Evolutionary conservation across 2,888 invertebrate species (phyloP).

Genomic region (Hypena proboscidalis): DNA sequence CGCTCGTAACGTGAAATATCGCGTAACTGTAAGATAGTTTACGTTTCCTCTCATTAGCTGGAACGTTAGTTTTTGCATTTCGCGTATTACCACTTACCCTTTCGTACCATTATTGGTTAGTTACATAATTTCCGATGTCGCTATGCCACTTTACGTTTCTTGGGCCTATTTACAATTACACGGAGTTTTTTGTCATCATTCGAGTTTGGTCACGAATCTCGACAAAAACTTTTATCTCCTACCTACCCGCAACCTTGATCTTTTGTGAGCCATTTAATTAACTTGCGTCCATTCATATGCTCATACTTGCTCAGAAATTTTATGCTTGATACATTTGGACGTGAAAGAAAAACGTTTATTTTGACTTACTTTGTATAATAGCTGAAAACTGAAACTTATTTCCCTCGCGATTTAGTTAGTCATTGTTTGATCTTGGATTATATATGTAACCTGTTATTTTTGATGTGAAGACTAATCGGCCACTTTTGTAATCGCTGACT

Average conservation of each 20-base stretch:
- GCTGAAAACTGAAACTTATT: too few relatives aligned
- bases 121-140: constrained; percentile 29
- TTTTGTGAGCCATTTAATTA: constrained; percentile 78
- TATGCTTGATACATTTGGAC: constrained; percentile 43
- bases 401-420: too few relatives aligned
- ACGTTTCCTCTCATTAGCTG: background rate
- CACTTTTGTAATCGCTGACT: too few relatives aligned
- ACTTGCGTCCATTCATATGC: constrained; percentile 57
- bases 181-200: constrained; percentile 73
- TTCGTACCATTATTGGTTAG: constrained; percentile 24
- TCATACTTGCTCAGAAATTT: constrained; percentile 38
- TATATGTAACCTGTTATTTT: too few relatives aligned
- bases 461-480: too few relatives aligned
- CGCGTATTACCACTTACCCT: constrained; percentile 38
- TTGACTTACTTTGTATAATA: too few relatives aligned
- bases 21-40: background rate
- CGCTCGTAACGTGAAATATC: too few relatives aligned
- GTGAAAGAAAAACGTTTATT: constrained; percentile 34
- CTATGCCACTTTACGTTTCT: constrained; percentile 51
- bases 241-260: constrained; percentile 73
- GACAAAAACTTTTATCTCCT: constrained; percentile 76
- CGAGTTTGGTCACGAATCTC: constrained; percentile 76
- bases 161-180: constrained; percentile 78
- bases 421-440: too few relatives aligned
- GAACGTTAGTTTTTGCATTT: constrained; percentile 12